Conservation (phyloP, 2,797 vertebrate genomes). For the Rousettus madagascariensis region DNA sequence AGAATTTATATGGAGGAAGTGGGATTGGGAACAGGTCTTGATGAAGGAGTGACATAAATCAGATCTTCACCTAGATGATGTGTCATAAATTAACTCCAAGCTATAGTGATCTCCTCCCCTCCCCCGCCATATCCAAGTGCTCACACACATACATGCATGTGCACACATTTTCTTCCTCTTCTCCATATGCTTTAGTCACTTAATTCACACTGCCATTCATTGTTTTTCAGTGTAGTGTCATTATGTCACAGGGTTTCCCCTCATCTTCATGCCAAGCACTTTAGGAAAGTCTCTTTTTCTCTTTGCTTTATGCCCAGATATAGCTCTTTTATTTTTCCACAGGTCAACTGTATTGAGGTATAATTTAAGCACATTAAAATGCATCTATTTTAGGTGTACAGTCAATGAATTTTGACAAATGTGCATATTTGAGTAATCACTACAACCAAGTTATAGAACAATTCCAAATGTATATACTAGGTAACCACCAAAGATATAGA, state of each 20-base stretch:
- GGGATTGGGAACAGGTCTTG: background rate
- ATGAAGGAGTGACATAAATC: background rate
- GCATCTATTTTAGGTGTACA: background rate
- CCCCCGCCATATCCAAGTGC: background rate
- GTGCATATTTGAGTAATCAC: background rate
- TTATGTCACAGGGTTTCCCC: background rate
- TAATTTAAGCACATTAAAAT: background rate
- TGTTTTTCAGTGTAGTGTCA: background rate
- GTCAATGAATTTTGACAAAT: conserved; percentile 17
- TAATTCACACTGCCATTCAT: background rate
- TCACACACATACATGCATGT: background rate
- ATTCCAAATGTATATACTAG: background rate
- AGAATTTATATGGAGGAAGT: background rate
- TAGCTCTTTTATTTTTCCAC: background rate
- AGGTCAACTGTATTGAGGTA: background rate
- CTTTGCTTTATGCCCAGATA: background rate
- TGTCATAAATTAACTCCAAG: background rate
- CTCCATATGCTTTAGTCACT: background rate
- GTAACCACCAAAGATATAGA: background rate
- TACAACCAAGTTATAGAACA: background rate
- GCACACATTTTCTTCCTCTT: no score
- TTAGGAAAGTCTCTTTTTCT: background rate
- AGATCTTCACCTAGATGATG: background rate
- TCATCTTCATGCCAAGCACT: background rate
- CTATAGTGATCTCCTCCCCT: background rate